These are phyloP conservation scores for Carassius gibelio DNA, from an alignment of 2,113 vertebrate species.

Conservation along the genomic window DNA sequence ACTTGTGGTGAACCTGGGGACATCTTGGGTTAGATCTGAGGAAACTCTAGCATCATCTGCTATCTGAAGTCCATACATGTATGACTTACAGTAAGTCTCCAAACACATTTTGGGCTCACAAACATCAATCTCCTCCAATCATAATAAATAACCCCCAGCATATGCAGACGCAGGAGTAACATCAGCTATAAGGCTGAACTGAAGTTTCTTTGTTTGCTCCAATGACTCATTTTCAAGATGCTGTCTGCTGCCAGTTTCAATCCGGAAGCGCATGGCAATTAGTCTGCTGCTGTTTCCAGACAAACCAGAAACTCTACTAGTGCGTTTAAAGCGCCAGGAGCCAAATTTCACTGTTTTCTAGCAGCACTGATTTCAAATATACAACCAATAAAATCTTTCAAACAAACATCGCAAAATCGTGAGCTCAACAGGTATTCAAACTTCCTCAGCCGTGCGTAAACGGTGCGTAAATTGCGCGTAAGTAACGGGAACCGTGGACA, in stretches of 20 bases:
- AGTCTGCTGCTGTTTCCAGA: conserved; percentile 90
- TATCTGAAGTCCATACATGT: neutral
- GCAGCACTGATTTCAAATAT: neutral
- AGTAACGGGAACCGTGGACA: conserved; percentile 21
- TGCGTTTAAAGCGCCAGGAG: conserved; percentile 73
- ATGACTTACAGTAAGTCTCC: neutral
- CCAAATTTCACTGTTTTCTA: conserved; percentile 31
- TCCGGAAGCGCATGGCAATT: conserved; percentile 99
- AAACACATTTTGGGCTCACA: neutral
- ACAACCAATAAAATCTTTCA: neutral
- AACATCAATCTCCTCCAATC: neutral
- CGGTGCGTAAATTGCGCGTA: conserved; percentile 15
- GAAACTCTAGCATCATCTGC: neutral
- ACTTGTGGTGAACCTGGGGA: neutral
- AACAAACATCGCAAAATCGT: neutral
- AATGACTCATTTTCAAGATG: conserved; percentile 99
- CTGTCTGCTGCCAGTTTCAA: conserved; percentile 98
- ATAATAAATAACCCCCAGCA: conserved; percentile 25
- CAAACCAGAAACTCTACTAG: conserved; percentile 91
- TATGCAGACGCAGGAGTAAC: conserved; percentile 43
- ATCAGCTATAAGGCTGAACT: conserved; percentile 64
- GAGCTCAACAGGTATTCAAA: conserved; percentile 31
- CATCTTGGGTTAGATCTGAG: neutral
- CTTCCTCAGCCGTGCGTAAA: conserved; percentile 24
- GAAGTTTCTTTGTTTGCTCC: conserved; percentile 94